Percentiles rank a stretch among this genome's conserved stretches.
These are phyloP conservation scores for Pammene fasciana DNA, from an alignment of 2,888 invertebrate genomes.

Conservation along the genomic window DNA sequence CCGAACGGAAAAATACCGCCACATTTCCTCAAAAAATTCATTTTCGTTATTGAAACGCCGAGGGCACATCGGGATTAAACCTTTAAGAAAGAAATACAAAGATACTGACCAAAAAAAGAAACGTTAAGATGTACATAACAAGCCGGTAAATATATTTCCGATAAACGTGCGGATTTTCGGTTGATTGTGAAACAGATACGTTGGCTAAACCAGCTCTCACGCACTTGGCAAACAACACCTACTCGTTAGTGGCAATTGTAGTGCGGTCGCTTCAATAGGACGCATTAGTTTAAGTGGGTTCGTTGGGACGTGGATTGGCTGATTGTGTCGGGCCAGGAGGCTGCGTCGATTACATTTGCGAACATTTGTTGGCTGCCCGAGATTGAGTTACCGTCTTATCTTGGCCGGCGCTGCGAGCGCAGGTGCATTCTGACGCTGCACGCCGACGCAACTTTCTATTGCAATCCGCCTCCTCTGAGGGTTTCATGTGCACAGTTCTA, in stretches of 20 bases:
- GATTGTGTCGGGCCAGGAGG: constrained; percentile 56
- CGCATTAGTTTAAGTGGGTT: constrained; percentile 69
- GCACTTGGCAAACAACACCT: constrained; percentile 56
- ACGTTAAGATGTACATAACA: constrained; percentile 7
- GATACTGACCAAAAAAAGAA: constrained; percentile 4
- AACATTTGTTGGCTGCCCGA: constrained; percentile 50
- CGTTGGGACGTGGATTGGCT: constrained; percentile 59
- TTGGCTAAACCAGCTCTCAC: constrained; percentile 46
- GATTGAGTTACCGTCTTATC: constrained; percentile 72
- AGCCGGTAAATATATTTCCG: constrained; percentile 22
- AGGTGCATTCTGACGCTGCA: constrained; percentile 60
- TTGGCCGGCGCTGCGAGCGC: constrained; percentile 52
- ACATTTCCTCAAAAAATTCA: neutral
- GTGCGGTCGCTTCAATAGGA: constrained; percentile 63
- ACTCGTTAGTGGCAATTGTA: constrained; percentile 59
- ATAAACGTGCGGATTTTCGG: constrained; percentile 23
- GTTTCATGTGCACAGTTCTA: neutral
- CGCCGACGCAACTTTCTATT: constrained; percentile 45
- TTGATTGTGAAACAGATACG: constrained; percentile 42
- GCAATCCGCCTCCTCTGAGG: neutral
- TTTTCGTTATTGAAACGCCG: constrained; percentile 8
- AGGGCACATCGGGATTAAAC: constrained; percentile 18
- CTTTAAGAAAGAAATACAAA: constrained; percentile 7
- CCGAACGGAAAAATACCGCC: constrained; percentile 14
- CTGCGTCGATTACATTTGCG: constrained; percentile 63